Conservation (phyloP, 1,140 invertebrate genomes). For the Cecropterus lyciades region DNA sequence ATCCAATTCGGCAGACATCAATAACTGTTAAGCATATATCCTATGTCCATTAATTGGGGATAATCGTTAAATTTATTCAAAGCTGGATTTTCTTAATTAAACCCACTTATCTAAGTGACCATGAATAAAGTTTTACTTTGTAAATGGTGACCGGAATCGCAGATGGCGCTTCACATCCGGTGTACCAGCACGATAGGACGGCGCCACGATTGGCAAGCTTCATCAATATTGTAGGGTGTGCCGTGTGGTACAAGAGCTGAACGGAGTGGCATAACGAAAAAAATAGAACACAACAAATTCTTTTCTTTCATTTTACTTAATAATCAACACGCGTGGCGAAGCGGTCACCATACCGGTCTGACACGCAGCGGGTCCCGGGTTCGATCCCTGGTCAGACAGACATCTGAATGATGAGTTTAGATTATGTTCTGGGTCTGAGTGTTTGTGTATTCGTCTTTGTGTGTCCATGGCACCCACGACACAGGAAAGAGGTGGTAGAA, state of each 20-base stretch:
- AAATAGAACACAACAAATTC: neutral
- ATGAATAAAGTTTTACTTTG: slow-evolving; percentile 31
- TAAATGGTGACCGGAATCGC: slow-evolving; percentile 55
- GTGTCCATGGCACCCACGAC: too few relatives aligned
- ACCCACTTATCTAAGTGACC: neutral
- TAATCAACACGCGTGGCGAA: too few relatives aligned
- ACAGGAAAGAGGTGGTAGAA: too few relatives aligned
- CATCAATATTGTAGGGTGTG: slow-evolving; percentile 9
- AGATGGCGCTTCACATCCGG: slow-evolving; percentile 65
- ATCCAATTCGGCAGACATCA: too few relatives aligned
- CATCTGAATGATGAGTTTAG: too few relatives aligned
- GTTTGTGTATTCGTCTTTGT: too few relatives aligned
- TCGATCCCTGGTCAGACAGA: too few relatives aligned
- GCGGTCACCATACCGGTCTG: too few relatives aligned
- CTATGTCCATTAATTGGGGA: too few relatives aligned
- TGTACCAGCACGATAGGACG: slow-evolving; percentile 60
- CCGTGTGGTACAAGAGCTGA: neutral
- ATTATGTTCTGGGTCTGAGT: too few relatives aligned
- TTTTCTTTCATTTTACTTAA: neutral
- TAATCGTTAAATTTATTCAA: neutral
- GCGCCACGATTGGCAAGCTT: slow-evolving; percentile 26
- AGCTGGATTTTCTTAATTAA: neutral
- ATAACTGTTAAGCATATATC: too few relatives aligned
- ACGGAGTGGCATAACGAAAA: slow-evolving; percentile 3
- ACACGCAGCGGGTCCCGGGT: too few relatives aligned